phyloP scores from a whole-genome alignment of 2,888 invertebrate species.

The Cloeon dipterum region DNA sequence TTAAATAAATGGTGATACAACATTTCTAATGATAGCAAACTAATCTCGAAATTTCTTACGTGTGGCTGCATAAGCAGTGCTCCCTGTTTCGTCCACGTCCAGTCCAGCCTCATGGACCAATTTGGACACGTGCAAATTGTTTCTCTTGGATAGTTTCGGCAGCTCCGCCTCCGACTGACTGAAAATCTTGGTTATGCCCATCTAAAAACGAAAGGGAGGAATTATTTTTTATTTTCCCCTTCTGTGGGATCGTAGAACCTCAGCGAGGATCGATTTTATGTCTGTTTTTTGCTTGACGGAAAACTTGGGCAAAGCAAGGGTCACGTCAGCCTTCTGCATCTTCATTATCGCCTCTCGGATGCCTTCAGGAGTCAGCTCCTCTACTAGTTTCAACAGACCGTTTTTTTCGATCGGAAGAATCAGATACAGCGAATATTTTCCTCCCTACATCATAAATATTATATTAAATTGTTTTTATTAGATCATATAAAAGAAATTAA shows the following conservation, averaged over 20 bases:
- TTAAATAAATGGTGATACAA: too few relatives aligned
- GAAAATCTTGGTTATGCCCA: background rate
- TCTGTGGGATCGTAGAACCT: too few relatives aligned
- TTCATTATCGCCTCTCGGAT: background rate
- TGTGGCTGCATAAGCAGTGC: background rate
- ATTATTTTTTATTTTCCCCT: background rate
- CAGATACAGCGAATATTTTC: constrained; percentile 12
- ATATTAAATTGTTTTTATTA: too few relatives aligned
- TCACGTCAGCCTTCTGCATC: background rate
- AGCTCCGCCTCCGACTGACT: background rate
- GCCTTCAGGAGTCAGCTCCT: constrained; percentile 28
- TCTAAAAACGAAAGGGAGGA: background rate
- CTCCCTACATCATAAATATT: too few relatives aligned
- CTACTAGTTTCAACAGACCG: constrained; percentile 23
- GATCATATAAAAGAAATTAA: too few relatives aligned
- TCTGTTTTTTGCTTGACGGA: background rate
- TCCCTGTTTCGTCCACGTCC: background rate
- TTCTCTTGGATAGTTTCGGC: background rate
- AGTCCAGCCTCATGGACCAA: background rate
- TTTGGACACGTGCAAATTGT: background rate
- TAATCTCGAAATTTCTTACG: too few relatives aligned
- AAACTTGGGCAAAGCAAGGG: background rate
- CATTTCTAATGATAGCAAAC: too few relatives aligned
- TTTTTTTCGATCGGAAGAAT: constrained; percentile 30
- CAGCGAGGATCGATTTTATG: background rate